These are phyloP conservation scores for Mastomys coucha DNA, from an alignment of 2,113 vertebrate species.

Conservation along the genomic window DNA sequence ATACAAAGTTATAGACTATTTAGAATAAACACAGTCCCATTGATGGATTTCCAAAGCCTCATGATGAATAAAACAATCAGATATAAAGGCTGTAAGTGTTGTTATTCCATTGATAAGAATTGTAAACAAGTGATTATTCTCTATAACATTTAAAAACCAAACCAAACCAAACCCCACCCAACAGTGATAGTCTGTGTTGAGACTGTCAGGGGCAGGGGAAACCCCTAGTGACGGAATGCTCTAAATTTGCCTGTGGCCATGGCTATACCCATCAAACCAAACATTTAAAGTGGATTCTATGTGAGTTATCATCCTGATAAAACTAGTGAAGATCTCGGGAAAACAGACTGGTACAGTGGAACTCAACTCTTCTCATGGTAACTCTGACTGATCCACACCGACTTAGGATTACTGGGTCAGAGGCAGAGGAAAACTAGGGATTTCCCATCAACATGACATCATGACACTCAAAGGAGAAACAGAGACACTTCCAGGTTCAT, in stretches of 20 bases:
- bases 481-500: not conserved
- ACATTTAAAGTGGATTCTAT: not conserved
- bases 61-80: constrained; percentile 1
- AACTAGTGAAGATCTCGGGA: not conserved
- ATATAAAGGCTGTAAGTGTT: not conserved
- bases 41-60: not conserved
- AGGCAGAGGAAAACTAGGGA: not conserved
- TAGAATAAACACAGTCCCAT: not conserved
- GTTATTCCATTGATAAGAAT: not conserved
- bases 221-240: not conserved
- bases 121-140: not conserved
- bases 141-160: not conserved
- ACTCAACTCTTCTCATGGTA: not conserved
- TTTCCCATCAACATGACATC: not conserved
- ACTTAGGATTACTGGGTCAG: not conserved
- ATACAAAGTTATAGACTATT: not conserved
- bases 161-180: not conserved
- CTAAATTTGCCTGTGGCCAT: not conserved
- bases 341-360: not conserved
- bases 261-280: not conserved
- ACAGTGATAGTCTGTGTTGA: not conserved
- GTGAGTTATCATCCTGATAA: not conserved
- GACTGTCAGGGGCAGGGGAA: not conserved
- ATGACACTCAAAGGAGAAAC: not conserved
- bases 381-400: not conserved